phyloP scores from a whole-genome alignment of 2,113 vertebrate species.

The Halichoeres trimaculatus region DNA sequence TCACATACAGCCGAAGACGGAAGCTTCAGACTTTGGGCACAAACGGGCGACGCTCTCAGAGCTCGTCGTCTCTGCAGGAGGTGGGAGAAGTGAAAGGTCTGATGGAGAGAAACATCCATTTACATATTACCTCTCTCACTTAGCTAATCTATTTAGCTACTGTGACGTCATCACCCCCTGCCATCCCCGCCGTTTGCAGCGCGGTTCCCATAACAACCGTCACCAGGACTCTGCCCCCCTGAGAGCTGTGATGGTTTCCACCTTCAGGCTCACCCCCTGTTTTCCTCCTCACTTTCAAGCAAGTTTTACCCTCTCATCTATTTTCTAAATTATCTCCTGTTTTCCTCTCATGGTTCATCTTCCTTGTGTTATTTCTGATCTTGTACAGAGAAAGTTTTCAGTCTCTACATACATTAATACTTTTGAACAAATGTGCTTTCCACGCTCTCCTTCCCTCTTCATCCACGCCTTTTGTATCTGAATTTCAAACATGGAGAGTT shows the following conservation, averaged over 20 bases:
- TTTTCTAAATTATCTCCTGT: too few relatives aligned
- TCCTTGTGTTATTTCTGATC: not conserved
- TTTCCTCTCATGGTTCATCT: too few relatives aligned
- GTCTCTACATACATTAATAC: too few relatives aligned
- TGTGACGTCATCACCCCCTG: conserved; percentile 51
- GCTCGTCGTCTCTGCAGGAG: not conserved
- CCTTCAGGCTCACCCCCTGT: conserved; percentile 25
- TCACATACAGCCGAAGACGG: too few relatives aligned
- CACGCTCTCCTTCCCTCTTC: too few relatives aligned
- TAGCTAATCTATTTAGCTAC: conserved; percentile 48
- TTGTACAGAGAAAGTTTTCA: not conserved
- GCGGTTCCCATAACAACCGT: conserved; percentile 66
- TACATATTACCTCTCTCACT: conserved; percentile 35
- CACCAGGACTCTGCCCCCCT: conserved; percentile 46
- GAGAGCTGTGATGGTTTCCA: conserved; percentile 38
- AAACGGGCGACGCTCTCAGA: not conserved
- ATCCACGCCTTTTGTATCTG: too few relatives aligned
- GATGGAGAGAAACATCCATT: conserved; percentile 1
- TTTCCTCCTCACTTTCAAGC: not conserved
- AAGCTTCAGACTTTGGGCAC: not conserved
- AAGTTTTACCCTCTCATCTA: not conserved
- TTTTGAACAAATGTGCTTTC: too few relatives aligned
- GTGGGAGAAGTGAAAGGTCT: conserved; percentile 2
- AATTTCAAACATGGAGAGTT: too few relatives aligned
- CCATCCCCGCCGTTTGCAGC: conserved; percentile 53